Conservation (phyloP, 2,888 invertebrate genomes). For the Chydorus sphaericus region DNA sequence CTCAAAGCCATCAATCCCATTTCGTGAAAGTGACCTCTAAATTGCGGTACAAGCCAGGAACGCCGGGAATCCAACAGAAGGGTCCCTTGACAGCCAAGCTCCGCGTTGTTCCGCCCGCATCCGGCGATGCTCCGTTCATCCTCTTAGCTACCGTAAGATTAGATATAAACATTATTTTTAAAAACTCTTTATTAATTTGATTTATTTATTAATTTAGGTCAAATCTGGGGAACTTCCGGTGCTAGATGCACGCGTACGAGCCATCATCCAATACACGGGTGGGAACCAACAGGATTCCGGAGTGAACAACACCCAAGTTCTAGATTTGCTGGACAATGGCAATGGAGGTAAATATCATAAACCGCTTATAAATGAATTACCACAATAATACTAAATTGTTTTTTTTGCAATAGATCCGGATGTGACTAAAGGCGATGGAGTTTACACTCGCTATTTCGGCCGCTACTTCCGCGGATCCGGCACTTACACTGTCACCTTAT, state of each 20-base stretch:
- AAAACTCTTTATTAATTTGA: conserved; percentile 13
- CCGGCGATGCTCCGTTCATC: not conserved
- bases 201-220: conserved; percentile 37
- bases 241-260: conserved; percentile 40
- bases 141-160: conserved; percentile 24
- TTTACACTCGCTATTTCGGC: conserved; percentile 45
- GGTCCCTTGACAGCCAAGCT: conserved; percentile 8
- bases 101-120: conserved; percentile 1
- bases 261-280: conserved; percentile 29
- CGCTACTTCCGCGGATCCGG: conserved; percentile 26
- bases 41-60: conserved; percentile 26
- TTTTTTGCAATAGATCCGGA: conserved; percentile 41
- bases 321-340: conserved; percentile 42
- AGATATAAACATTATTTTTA: too few relatives aligned
- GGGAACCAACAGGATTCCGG: conserved; percentile 18
- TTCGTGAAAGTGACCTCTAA: conserved; percentile 44
- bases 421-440: conserved; percentile 44
- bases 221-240: conserved; percentile 40
- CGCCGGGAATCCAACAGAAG: conserved; percentile 11
- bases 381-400: too few relatives aligned
- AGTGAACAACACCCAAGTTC: conserved; percentile 23
- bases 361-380: not conserved
- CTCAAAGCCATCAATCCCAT: conserved; percentile 43
- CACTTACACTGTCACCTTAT: conserved; percentile 24
- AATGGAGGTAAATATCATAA: conserved; percentile 31